Conservation (phyloP, 1,140 invertebrate genomes). For the roundworm (Caenorhabditis elegans) region WBcel235 BX284602.5:7680001-7680500, state of each 20-base stretch:
- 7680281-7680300: not conserved
- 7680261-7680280: too few relatives aligned
- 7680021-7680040: too few relatives aligned
- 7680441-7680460: not conserved
- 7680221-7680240: too few relatives aligned
- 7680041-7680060: not conserved
- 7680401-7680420: not conserved
- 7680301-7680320: not conserved
- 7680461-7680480: not conserved
- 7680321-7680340: not conserved
- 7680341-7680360: not conserved
- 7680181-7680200: not conserved
- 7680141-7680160: constrained; percentile 13
- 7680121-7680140: constrained; percentile 7
- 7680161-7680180: not conserved
- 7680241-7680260: too few relatives aligned
- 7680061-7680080: not conserved
- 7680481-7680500: not conserved
- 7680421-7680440: constrained; percentile 3
- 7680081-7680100: not conserved
- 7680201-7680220: not conserved
- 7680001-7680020: too few relatives aligned
- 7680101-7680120: constrained; percentile 18
- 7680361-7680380: not conserved
- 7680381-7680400: not conserved